Evolutionary conservation across 2,113 vertebrate genomes (phyloP).

Genomic region (Micronisus gabar): DNA sequence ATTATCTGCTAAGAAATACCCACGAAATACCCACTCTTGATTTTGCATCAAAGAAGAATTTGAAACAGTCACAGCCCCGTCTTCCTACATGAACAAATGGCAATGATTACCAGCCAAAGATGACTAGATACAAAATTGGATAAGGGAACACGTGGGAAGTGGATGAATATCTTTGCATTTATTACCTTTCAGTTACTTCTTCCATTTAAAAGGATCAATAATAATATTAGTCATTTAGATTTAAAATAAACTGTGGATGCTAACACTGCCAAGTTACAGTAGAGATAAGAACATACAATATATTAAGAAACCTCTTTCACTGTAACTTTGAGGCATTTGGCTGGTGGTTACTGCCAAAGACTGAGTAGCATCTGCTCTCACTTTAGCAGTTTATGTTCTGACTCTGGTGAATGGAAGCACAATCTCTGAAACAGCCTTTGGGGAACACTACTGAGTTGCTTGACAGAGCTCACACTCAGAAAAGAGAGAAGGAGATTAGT

Average conservation of each 20-base stretch:
- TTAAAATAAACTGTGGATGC: slow-evolving; percentile 31
- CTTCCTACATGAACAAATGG: neutral
- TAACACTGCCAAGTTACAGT: slow-evolving; percentile 22
- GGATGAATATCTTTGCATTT: neutral
- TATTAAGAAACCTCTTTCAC: slow-evolving; percentile 47
- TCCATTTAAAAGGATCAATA: slow-evolving; percentile 2
- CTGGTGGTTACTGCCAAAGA: slow-evolving; percentile 54
- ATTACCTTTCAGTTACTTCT: slow-evolving; percentile 11
- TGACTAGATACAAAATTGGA: neutral
- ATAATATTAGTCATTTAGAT: neutral
- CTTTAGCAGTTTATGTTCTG: slow-evolving; percentile 65
- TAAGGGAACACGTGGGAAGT: neutral
- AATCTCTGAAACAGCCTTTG: slow-evolving; percentile 61
- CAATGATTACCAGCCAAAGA: neutral
- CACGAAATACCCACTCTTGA: neutral
- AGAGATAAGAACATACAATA: slow-evolving; percentile 38
- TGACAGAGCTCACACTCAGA: slow-evolving; percentile 20
- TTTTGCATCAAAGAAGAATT: neutral
- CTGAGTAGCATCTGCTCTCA: slow-evolving; percentile 64
- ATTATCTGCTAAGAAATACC: neutral
- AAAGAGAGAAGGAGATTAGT: slow-evolving; percentile 37
- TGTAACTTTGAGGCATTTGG: slow-evolving; percentile 62
- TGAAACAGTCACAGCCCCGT: neutral
- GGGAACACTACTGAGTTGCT: slow-evolving; percentile 57
- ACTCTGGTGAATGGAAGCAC: slow-evolving; percentile 48